Base-by-base conservation (phyloP, 2,888 invertebrate genomes). In the Eueremaeus valkanovi region DNA sequence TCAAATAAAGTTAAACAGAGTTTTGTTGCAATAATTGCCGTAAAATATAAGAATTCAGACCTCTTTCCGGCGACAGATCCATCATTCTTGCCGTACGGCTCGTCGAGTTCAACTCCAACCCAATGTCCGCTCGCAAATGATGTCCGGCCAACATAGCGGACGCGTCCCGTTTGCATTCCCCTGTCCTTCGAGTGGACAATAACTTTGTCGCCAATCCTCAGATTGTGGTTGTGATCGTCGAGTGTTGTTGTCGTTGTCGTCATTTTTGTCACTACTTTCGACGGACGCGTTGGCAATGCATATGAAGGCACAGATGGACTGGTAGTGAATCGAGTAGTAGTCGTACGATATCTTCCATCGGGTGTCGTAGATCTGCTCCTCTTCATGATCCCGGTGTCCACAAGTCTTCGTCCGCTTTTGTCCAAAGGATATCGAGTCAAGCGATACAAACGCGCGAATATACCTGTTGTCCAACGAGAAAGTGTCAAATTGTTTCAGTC, bases 91-190 rank as follows among this genome's bases (percentile, higher is more conserved):
- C 98, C 98, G 77, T 90, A 85, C 0, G 93, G 90, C 79, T 95
- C 94, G 83, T 96, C 95, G 80, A 98, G 86, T 84, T 97, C 95
- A 27, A 98, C 91, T 31, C 97, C 97, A 78, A 92, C 95, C 96
- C 96, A 97, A 80, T 93, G 49, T 45, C 97, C 97, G 45, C 89
- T 84, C 0, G 96, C 95, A 84, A 97, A 97, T 81, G 93, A 92
- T 42, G 96, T 92, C 73, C 87, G 85, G 33, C 97, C 97, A 79
- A 95, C 87, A 83, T 89, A 97, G 79, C 90, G 88, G 73, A 97
- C 86, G 51, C 90, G 88, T 73, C 96, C 96, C 18, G 91, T 89
- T 85, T 95, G 95, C 3, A 82, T 80, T 81, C 92, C 92, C 18
- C 6, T 24, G 77, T 93, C 93, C 81, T 90, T 90, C 89, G 92